phyloP scores from a whole-genome alignment of 2,888 invertebrate genomes.

The Barypeithes pellucidus region DNA sequence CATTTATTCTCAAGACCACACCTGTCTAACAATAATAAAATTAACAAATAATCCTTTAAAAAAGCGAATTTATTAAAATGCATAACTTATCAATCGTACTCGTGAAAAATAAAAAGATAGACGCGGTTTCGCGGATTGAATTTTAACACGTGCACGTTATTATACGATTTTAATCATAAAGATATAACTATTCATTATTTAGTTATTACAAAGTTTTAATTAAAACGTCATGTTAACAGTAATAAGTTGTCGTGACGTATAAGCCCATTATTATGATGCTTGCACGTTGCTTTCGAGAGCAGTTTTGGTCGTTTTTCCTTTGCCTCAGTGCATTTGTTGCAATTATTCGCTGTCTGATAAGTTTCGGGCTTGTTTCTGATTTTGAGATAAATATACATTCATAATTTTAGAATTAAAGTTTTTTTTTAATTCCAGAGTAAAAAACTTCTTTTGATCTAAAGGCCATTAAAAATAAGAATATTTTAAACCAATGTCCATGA shows the following conservation, averaged over 20 bases:
- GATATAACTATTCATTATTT: conserved; percentile 55
- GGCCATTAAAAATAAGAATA: no score
- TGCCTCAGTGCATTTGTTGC: conserved; percentile 22
- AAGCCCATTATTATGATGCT: conserved; percentile 51
- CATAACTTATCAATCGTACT: no score
- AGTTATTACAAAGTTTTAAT: conserved; percentile 56
- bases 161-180: conserved; percentile 51
- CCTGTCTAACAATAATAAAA: no score
- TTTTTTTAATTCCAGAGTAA: no score
- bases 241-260: conserved; percentile 55
- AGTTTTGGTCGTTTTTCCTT: conserved; percentile 41
- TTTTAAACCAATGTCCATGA: no score
- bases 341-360: conserved; percentile 17
- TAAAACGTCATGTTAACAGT: conserved; percentile 56
- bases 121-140: conserved; percentile 28
- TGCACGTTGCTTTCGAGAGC: conserved; percentile 42
- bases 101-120: no score
- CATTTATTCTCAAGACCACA: no score
- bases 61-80: no score
- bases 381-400: not conserved
- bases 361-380: conserved; percentile 5
- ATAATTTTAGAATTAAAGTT: not conserved
- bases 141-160: conserved; percentile 42
- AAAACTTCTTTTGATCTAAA: no score
- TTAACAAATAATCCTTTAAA: no score